Evolutionary conservation across 2,888 invertebrate species (phyloP), one percentile per base, ranked within the genome.

Genomic region (Lycocerus yunnanus): DNA sequence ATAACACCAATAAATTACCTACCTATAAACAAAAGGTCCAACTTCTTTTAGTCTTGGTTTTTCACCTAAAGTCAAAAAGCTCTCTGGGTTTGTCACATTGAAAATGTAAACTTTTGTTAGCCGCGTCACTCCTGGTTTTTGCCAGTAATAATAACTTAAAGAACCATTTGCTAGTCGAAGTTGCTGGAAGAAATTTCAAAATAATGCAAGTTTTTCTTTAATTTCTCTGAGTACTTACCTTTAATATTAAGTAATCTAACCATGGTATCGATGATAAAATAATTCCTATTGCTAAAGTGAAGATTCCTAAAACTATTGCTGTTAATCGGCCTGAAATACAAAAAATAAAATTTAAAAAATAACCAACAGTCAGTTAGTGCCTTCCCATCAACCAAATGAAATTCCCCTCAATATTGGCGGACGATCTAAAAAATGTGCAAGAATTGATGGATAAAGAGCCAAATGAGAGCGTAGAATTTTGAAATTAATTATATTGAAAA

Each of bases 11-110:
- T 43, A 43, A n/a, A 3, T 43, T n/a, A 24, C 89, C 89, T 86
- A 95, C 95, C 93, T 92, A 87, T 95, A 96, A 4, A 95, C 94
- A 85, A 95, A 96, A 2, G 95, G 95, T 3, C 95, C 95, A 10
- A 96, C 91, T 88, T 96, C 95, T 81, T 93, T 92, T 67, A 96
- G 89, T 83, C 91, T 93, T 3, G 95, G 95, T 83, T 94, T 95
- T 84, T 95, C 95, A 0, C 94, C 94, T 66, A 88, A 88, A 78
- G 90, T 91, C 20, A 96, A 87, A 83, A 95, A 95, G 1, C 90
- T 94, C 71, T 95, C 94, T 0, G 95, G 92, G 87, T 96, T 96
- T 18, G 95, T 95, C 13, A 96, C 94, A 88, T 96, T 96, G 89
- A 95, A 96, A 83, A 96, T 95, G 85, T 95, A 96, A 15, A 96